Evolutionary conservation across 2,113 vertebrate genomes (phyloP), one percentile per base, ranked within the genome.

Genomic region (Scytalopus superciliaris): DNA sequence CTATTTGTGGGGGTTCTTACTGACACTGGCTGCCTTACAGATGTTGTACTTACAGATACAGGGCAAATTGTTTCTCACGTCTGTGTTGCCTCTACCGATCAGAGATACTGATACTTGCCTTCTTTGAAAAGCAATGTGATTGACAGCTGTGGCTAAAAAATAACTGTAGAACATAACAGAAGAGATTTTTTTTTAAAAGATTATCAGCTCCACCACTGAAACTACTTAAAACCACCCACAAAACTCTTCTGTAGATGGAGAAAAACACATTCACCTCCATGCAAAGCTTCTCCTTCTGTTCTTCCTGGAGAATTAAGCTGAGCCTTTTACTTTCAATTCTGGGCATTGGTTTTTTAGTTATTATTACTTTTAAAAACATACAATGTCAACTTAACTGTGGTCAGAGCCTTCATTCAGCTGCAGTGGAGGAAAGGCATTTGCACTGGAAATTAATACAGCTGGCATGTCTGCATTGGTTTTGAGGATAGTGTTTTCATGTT

Each of bases 201-300:
- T 81, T 90, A 84, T 92, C 86, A 82, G 23, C 40, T 92, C 50
- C 49, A 84, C 24, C 40, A 66, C 25, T 42, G 69, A 94, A 95
- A 93, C 63, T 89, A n/a, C 45, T 89, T 87, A 77, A 95, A 97
- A 92, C 73, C 69, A 89, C 88, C 79, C 80, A 86, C 92, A 89
- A 89, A 94, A 50, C n/a, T 87, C 64, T 81, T 78, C 50, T 35
- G 78, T 39, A 67, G 53, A 72, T 37, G 82, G 66, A 87, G 62
- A 83, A 89, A 68, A 93, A 72, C 72, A 91, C 12, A 16, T 80
- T 92, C 79, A 90, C 64, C 49, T 90, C 44, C 83, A 42, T 63
- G 28, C 23, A 94, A 84, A 90, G 19, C 44, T 72, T 60, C 39
- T 90, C 69, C 83, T 86, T 86, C 59, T 87, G 44, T 78, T 92